These are phyloP conservation scores for Temnothorax unifasciatus DNA, from an alignment of 2,888 invertebrate species.

Conservation along the genomic window DNA sequence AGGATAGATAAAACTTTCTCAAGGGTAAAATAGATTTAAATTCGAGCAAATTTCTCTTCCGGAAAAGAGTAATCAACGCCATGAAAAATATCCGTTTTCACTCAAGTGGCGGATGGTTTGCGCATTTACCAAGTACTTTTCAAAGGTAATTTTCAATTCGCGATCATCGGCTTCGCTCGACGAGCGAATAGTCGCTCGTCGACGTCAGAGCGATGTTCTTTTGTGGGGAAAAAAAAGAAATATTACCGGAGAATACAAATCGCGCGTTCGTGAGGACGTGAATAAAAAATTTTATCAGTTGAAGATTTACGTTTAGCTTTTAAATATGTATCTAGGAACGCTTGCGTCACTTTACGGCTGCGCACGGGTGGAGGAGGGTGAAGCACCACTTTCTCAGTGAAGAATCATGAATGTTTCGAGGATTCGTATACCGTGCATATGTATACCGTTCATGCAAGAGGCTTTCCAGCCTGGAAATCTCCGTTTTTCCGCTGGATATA, in stretches of 20 bases:
- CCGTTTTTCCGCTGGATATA: conserved; percentile 51
- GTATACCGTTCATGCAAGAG: conserved; percentile 8
- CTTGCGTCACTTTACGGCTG: conserved; percentile 27
- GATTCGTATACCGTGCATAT: conserved; percentile 32
- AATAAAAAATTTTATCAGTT: conserved; percentile 55
- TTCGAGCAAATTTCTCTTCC: conserved; percentile 27
- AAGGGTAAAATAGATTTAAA: conserved; percentile 21
- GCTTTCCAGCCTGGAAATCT: conserved; percentile 48
- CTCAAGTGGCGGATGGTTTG: background rate
- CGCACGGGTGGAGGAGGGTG: background rate
- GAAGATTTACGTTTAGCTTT: conserved; percentile 56
- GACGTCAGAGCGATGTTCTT: conserved; percentile 23
- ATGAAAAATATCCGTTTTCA: conserved; percentile 22
- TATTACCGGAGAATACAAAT: conserved; percentile 16
- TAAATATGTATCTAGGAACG: conserved; percentile 58
- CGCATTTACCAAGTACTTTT: conserved; percentile 13
- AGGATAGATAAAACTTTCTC: conserved; percentile 24
- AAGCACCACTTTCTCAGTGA: conserved; percentile 47
- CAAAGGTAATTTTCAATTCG: conserved; percentile 28
- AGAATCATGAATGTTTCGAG: conserved; percentile 47
- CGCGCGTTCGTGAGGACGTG: background rate
- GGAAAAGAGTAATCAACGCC: conserved; percentile 21
- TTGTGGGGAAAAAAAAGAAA: conserved; percentile 1
- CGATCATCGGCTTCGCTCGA: background rate
- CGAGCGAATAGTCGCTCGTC: conserved; percentile 13